Conservation (phyloP, 1,140 invertebrate genomes). For the Chlorops oryzae region DNA sequence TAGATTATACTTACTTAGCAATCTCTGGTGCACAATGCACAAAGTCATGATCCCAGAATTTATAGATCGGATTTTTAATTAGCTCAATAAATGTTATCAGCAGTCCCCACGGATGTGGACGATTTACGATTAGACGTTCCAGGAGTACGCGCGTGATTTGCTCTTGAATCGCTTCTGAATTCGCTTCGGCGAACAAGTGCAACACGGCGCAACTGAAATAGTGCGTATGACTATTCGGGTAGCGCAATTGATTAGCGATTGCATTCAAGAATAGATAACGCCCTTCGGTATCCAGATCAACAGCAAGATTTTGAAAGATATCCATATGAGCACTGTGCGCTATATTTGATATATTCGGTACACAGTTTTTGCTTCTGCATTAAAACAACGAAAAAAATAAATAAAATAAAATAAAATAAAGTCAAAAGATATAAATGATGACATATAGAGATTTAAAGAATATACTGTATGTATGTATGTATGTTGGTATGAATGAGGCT, state of each 20-base stretch:
- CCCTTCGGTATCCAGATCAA: slow-evolving; percentile 96
- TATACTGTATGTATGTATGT: too few relatives aligned
- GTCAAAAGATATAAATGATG: too few relatives aligned
- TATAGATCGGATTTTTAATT: slow-evolving; percentile 98
- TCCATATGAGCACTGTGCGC: slow-evolving; percentile 98
- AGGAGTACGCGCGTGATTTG: slow-evolving; percentile 88
- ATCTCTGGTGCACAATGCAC: slow-evolving; percentile 98
- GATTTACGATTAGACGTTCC: slow-evolving; percentile 93
- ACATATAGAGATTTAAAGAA: too few relatives aligned
- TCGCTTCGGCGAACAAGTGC: slow-evolving; percentile 96
- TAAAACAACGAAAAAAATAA: slow-evolving; percentile 1
- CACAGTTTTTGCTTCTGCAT: slow-evolving; percentile 70
- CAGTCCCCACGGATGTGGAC: slow-evolving; percentile 98
- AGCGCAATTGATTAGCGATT: slow-evolving; percentile 95
- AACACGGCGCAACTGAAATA: slow-evolving; percentile 97
- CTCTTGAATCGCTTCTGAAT: slow-evolving; percentile 89
- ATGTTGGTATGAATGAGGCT: too few relatives aligned
- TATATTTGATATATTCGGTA: slow-evolving; percentile 93
- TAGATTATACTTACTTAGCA: slow-evolving; percentile 73
- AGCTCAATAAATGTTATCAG: slow-evolving; percentile 98
- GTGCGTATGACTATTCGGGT: slow-evolving; percentile 98
- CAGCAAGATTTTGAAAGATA: slow-evolving; percentile 97
- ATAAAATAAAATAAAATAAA: background rate
- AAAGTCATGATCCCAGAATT: slow-evolving; percentile 99
- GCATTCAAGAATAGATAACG: slow-evolving; percentile 95